Evolutionary conservation across 1,140 invertebrate species (phyloP), one percentile per base, ranked within the genome.

Genomic region (Eurosta solidaginis): DNA sequence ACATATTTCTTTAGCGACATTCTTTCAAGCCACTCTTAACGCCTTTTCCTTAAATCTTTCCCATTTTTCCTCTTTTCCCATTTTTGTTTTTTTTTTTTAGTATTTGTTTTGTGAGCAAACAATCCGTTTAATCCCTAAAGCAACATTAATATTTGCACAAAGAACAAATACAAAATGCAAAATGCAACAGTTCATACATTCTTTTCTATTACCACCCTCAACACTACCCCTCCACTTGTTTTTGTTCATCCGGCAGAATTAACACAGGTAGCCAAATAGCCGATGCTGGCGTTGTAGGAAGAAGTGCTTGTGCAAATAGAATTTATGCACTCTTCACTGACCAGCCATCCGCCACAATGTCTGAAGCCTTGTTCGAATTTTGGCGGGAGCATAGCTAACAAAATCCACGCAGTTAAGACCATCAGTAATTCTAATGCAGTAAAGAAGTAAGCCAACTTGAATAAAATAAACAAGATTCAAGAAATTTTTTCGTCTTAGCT

Each of bases 121-220:
- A 68, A 68, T 68, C 40, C 59, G 59, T 27, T 68, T 68, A 68
- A 68, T 68, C 59, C 59, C 33, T 68, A 68, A 68, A 33, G 59
- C 59, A 68, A 68, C 59, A 68, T 68, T 68, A 68, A 68, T 68
- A 68, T 68, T 68, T 68, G 22, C 59, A 68, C 33, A 68, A 68
- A 7, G 33, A 68, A 68, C 59, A 40, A 68, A 68, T 33, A n/a
- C n/a, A 68, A 40, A 68, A 68, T 68, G 59, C 33, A 68, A 68
- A 68, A 68, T 68, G 59, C 59, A 68, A 68, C 59, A 68, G 59
- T 68, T 68, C 59, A 68, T 68, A 68, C 59, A n/a, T 17, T n/a
- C 54, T n/a, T 27, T 14, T 3, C 27, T 29, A n/a, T 36, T n/a
- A 25, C 54, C 25, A 54, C 20, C 22, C 25, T 25, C 22, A 12